Evolutionary conservation across 2,888 invertebrate species (phyloP).

Genomic region (Cactoblastis cactorum): DNA sequence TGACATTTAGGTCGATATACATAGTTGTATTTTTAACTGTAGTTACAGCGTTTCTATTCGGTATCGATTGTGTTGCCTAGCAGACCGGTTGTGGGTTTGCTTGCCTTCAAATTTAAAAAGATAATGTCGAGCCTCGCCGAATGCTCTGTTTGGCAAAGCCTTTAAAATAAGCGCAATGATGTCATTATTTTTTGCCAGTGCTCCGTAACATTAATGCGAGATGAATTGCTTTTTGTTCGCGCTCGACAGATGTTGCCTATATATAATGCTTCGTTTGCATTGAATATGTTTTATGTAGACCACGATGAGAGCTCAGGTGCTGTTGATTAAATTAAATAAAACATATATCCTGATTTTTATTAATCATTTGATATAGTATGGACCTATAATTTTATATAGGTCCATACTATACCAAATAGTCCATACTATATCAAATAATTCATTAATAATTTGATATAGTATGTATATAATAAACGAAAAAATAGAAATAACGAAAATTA

Average conservation of each 20-base stretch:
- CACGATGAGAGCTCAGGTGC: constrained; percentile 32
- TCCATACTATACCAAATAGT: too few species aligned
- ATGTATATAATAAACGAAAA: too few species aligned
- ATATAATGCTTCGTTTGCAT: constrained; percentile 52
- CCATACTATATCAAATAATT: too few species aligned
- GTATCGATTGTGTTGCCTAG: constrained; percentile 43
- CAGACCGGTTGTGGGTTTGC: constrained; percentile 29
- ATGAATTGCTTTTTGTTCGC: constrained; percentile 64
- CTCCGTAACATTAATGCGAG: constrained; percentile 55
- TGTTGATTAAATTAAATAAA: constrained; percentile 17
- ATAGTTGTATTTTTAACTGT: constrained; percentile 62
- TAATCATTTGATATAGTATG: too few species aligned
- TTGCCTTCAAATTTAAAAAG: constrained; percentile 39
- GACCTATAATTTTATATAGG: too few species aligned
- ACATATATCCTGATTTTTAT: neutral
- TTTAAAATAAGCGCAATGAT: constrained; percentile 54
- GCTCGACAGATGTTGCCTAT: constrained; percentile 50
- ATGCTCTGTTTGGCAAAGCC: constrained; percentile 30
- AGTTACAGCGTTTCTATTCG: constrained; percentile 47
- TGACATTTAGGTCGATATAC: constrained; percentile 49
- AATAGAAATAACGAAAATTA: neutral
- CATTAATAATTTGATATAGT: too few species aligned
- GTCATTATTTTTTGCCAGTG: constrained; percentile 63
- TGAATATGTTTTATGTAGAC: constrained; percentile 34
- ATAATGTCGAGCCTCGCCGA: too few species aligned